These are phyloP conservation scores for Haliclystus octoradiatus DNA, from an alignment of 30 jellyfish, hydroid and myxozoan species.

Conservation along the genomic window DNA sequence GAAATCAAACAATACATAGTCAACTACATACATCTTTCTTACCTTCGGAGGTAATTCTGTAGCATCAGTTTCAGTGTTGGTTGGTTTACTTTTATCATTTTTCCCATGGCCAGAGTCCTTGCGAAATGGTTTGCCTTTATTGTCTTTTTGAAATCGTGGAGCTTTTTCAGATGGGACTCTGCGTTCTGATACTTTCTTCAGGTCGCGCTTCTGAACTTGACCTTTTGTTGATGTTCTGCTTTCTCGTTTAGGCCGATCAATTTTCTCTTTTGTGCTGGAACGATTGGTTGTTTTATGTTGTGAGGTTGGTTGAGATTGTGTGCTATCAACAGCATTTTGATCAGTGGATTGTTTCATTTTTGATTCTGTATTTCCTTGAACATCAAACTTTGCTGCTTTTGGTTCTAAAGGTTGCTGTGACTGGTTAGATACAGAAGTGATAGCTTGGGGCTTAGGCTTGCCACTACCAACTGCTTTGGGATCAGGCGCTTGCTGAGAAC, in stretches of 20 bases:
- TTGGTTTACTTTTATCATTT: neutral
- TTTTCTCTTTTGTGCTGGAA: neutral
- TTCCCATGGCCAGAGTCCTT: neutral
- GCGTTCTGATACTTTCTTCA: neutral
- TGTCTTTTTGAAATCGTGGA: neutral
- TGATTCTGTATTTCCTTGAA: no score
- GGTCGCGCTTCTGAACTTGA: neutral
- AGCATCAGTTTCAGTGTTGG: no score
- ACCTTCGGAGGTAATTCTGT: no score
- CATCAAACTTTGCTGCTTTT: no score
- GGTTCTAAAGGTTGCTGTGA: no score
- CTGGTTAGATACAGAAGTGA: no score
- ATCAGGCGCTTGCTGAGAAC: conserved; percentile 39
- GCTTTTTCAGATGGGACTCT: neutral
- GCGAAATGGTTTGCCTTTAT: neutral
- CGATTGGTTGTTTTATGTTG: neutral
- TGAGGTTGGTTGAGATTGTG: no score
- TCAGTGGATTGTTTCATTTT: no score
- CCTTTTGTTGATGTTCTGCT: neutral
- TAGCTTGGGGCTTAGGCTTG: conserved; percentile 60
- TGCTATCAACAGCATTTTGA: no score
- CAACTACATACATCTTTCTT: no score
- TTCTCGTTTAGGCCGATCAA: neutral
- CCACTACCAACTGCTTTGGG: conserved; percentile 98
- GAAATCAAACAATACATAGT: no score